Conservation (phyloP, 2,113 vertebrate species). For the Ageneiosus marmoratus region DNA sequence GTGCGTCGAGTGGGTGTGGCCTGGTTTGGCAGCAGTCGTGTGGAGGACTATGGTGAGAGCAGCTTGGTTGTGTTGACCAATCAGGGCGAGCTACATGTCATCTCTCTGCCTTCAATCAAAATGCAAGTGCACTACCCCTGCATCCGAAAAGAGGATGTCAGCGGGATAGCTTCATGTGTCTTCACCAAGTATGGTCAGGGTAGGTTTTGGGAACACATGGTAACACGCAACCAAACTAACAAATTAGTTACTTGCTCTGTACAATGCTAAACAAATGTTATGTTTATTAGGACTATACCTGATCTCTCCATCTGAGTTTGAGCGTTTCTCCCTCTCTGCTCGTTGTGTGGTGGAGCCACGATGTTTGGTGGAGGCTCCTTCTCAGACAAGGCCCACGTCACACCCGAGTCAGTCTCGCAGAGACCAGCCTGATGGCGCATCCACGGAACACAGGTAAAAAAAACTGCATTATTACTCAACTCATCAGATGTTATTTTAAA, state of each 20-base stretch:
- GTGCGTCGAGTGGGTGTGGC: constrained; percentile 85
- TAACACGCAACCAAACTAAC: background rate
- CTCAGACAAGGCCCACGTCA: constrained; percentile 51
- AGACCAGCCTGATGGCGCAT: constrained; percentile 63
- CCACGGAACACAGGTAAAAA: constrained; percentile 71
- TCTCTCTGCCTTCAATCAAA: constrained; percentile 89
- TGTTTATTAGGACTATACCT: constrained; percentile 86
- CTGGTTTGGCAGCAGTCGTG: constrained; percentile 84
- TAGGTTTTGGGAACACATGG: constrained; percentile 52
- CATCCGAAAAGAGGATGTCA: constrained; percentile 93
- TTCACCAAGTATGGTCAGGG: constrained; percentile 96
- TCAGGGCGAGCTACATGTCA: constrained; percentile 90
- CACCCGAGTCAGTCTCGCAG: constrained; percentile 44
- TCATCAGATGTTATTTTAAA: background rate
- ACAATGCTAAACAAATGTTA: background rate
- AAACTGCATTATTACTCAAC: background rate
- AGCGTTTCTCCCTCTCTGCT: constrained; percentile 93
- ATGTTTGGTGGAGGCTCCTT: constrained; percentile 78
- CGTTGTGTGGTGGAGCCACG: constrained; percentile 88
- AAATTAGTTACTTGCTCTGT: background rate
- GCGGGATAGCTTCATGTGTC: constrained; percentile 95
- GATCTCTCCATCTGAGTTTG: constrained; percentile 95
- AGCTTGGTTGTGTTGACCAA: constrained; percentile 90
- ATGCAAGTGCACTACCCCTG: constrained; percentile 91
- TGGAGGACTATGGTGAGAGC: constrained; percentile 85